Evolutionary conservation across 2,113 vertebrate genomes (phyloP).

Genomic region (Phaethon lepturus): DNA sequence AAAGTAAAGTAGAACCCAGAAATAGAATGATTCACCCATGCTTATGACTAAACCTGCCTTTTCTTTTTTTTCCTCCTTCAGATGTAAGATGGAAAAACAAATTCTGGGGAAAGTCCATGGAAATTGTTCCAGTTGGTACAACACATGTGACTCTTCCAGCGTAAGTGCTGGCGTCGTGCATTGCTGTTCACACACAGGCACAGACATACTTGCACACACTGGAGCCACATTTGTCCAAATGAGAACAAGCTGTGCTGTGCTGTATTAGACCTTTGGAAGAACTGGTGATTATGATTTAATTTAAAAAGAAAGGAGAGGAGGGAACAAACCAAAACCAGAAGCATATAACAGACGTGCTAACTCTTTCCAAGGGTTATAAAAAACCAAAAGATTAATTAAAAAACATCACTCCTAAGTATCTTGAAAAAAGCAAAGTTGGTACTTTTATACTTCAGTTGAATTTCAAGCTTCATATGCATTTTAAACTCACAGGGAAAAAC

Average conservation of each 20-base stretch:
- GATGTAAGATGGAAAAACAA: constrained; percentile 99
- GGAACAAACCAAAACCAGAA: neutral
- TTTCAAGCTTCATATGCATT: neutral
- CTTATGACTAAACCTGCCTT: neutral
- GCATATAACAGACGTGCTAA: neutral
- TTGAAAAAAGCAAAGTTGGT: neutral
- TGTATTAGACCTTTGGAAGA: neutral
- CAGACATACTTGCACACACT: neutral
- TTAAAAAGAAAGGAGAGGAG: fast-evolving
- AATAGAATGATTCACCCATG: neutral
- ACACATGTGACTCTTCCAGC: constrained; percentile 88
- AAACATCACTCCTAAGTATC: neutral
- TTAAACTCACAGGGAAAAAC: neutral
- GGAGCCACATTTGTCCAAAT: neutral
- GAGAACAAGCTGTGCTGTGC: neutral
- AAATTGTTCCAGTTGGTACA: constrained; percentile 95
- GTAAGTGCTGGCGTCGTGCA: constrained; percentile 73
- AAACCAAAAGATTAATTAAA: neutral
- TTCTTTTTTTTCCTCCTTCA: constrained; percentile 67
- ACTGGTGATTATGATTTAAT: neutral
- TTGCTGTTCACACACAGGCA: neutral
- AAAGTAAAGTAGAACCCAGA: neutral
- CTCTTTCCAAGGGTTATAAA: neutral
- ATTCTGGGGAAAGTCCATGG: constrained; percentile 99
- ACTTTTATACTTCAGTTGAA: neutral